Evolutionary conservation across 2,888 invertebrate species (phyloP), one percentile per base, ranked within the genome.

Genomic region (Polylopha cassiicola): DNA sequence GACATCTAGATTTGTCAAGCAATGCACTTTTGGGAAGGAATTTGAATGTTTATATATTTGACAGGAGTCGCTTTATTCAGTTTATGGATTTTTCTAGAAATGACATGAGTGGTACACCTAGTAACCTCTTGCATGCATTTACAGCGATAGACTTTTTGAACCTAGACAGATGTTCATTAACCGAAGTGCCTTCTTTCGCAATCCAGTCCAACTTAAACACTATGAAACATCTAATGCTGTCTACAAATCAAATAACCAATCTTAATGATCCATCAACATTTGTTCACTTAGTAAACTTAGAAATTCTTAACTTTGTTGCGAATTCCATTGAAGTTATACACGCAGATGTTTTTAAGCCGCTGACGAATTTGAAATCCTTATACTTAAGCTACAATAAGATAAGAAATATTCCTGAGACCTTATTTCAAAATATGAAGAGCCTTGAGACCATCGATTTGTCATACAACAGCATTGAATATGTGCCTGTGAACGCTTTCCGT

Each of bases 391-490:
- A 60, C 13, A 84, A 82, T 37, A 68, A 51, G 43, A 34, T 82
- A 9, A 68, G 58, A 32, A 39, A 45, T 2, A 48, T 82, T 17
- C 66, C 79, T 3, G 69, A 73, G 3, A 60, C 53, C 2, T 37
- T 78, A 20, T 81, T 82, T 43, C 47, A 48, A 29, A 65, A 68
- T 47, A 51, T 77, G 43, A 63, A 55, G 3, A 52, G 49, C 20
- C 39, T 84, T 16, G 57, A 50, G 1, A 64, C 65, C 18, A 46
- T 82, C 3, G 68, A 78, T 55, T 56, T 84, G n/a, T 68, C 76
- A 0, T 53, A 68, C 10, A 84, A 84, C 52, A 39, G 54, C 4
- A 63, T 84, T 23, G 56, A 68, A 44, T 52, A 55, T 28, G 53
- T 79, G 0, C 69, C 76, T 1, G 64, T 73, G 0, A 68, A 69